Percentiles rank a stretch among this genome's conserved stretches.
Evolutionary conservation across 2,113 vertebrate species (phyloP).

Genomic region (Catharus fuscescens): DNA sequence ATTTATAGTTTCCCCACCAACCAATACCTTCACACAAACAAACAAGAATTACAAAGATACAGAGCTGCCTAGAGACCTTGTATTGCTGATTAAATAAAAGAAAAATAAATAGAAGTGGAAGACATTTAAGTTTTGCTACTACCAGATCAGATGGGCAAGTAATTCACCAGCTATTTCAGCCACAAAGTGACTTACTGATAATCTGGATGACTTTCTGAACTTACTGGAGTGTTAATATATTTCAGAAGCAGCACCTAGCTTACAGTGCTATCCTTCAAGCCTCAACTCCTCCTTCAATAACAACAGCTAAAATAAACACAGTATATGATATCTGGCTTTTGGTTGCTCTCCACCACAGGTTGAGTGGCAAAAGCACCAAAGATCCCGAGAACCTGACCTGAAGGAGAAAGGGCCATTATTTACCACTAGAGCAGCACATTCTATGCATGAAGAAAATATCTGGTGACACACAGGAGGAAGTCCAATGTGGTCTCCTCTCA

Average conservation of each 20-base stretch:
- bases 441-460: neutral
- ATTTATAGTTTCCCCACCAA: neutral
- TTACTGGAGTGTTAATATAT: neutral
- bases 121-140: neutral
- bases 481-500: neutral
- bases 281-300: neutral
- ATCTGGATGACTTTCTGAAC: neutral
- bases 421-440: neutral
- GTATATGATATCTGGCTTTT: neutral
- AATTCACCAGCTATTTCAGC: neutral
- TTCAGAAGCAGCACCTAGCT: neutral
- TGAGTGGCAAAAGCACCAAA: neutral
- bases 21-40: slow-evolving; percentile 23
- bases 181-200: neutral
- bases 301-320: neutral
- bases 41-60: neutral
- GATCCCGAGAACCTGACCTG: fast-evolving
- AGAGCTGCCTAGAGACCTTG: neutral
- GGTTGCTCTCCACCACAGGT: neutral
- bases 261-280: neutral
- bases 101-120: neutral
- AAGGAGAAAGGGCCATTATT: neutral
- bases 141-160: neutral
- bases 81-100: neutral
- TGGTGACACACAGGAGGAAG: neutral